Percentiles rank a stretch among this genome's conserved stretches.
phyloP scores from a whole-genome alignment of 2,797 vertebrate genomes.

The Tapera naevia region DNA sequence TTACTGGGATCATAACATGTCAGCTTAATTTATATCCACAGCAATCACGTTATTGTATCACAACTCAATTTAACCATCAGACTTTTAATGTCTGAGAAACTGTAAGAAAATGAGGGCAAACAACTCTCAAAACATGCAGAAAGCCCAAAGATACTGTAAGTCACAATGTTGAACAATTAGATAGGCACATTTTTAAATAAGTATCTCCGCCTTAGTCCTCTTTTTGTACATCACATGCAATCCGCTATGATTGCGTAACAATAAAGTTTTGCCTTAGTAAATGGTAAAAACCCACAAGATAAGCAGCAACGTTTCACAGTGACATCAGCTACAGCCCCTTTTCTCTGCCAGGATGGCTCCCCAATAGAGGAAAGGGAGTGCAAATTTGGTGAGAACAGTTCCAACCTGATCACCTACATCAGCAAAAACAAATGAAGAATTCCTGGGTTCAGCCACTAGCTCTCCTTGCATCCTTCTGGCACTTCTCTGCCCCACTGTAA shows the following conservation, averaged over 20 bases:
- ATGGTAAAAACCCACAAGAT: background rate
- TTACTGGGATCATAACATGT: background rate
- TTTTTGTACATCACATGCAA: background rate
- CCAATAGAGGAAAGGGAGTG: background rate
- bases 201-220: background rate
- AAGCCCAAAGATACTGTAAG: background rate
- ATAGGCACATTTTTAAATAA: background rate
- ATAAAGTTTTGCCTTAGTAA: background rate
- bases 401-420: background rate
- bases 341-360: background rate
- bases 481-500: background rate
- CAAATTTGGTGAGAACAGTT: background rate
- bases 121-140: background rate
- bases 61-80: background rate
- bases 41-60: background rate
- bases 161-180: background rate
- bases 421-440: background rate
- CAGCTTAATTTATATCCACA: background rate
- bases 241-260: background rate
- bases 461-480: background rate
- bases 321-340: background rate
- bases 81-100: background rate
- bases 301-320: background rate
- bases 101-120: background rate
- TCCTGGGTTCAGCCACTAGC: background rate